phyloP scores from a whole-genome alignment of 2,888 invertebrate species.

The Cerastis rubricosa region DNA sequence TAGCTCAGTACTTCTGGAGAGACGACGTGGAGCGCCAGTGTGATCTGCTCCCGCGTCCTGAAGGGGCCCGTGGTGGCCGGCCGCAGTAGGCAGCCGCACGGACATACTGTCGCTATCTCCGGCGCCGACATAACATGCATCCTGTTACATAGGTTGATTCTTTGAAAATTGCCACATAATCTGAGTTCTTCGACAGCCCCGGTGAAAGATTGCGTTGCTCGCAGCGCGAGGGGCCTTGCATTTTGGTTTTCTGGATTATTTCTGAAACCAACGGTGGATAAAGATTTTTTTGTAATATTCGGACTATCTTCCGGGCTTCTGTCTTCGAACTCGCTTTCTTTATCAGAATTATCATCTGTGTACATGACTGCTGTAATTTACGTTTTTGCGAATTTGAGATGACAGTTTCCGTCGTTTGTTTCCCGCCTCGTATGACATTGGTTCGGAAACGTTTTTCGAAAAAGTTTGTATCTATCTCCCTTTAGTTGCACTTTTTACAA shows the following conservation, averaged over 20 bases:
- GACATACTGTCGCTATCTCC: conserved; percentile 81
- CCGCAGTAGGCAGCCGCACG: conserved; percentile 85
- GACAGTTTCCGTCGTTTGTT: conserved; percentile 77
- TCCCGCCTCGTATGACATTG: conserved; percentile 66
- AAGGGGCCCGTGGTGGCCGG: conserved; percentile 82
- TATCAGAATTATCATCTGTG: conserved; percentile 86
- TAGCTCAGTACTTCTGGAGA: conserved; percentile 89
- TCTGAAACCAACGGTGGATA: conserved; percentile 85
- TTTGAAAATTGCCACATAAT: conserved; percentile 82
- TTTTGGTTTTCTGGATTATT: conserved; percentile 81
- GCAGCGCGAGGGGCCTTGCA: conserved; percentile 81
- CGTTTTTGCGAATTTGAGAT: conserved; percentile 68
- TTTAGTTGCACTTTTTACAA: neutral
- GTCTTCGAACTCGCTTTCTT: conserved; percentile 85
- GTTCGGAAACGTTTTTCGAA: conserved; percentile 37
- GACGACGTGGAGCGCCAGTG: conserved; percentile 86
- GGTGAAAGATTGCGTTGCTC: conserved; percentile 87
- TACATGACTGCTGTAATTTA: conserved; percentile 80
- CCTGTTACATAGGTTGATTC: conserved; percentile 81
- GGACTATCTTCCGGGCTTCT: conserved; percentile 81
- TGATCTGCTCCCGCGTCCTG: conserved; percentile 84
- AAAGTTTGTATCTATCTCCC: conserved; percentile 33
- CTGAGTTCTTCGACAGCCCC: conserved; percentile 85
- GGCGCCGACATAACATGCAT: conserved; percentile 78
- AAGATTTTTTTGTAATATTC: conserved; percentile 84